These are phyloP conservation scores for Atta cephalotes DNA, from an alignment of 1,140 invertebrate species.

Conservation along the genomic window DNA sequence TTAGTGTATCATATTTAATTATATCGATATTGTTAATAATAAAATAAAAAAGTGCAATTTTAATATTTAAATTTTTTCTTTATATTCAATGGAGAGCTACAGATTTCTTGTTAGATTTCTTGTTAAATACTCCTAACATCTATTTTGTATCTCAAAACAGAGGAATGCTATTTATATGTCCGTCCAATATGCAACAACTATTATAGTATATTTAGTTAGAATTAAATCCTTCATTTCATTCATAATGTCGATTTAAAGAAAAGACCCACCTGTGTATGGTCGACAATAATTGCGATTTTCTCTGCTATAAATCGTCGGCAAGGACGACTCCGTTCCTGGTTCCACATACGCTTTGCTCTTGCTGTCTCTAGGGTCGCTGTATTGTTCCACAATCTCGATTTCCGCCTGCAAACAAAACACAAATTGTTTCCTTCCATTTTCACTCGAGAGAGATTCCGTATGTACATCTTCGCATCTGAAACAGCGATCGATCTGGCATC, in stretches of 20 bases:
- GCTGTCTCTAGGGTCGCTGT: slow-evolving; percentile 87
- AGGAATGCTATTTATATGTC: background rate
- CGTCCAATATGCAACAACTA: background rate
- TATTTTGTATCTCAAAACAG: background rate
- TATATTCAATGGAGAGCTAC: background rate
- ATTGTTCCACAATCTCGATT: slow-evolving; percentile 86
- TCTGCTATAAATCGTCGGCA: slow-evolving; percentile 86
- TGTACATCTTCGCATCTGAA: background rate
- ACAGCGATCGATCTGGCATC: slow-evolving; percentile 10
- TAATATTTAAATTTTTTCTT: background rate
- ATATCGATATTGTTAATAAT: background rate
- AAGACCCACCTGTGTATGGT: slow-evolving; percentile 87
- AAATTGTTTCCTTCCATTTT: slow-evolving; percentile 61
- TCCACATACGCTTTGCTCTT: slow-evolving; percentile 84
- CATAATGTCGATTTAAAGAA: background rate
- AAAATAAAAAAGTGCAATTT: background rate
- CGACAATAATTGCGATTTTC: slow-evolving; percentile 88
- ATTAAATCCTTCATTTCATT: slow-evolving; percentile 16
- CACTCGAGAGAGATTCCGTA: background rate
- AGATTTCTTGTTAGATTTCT: too few relatives aligned
- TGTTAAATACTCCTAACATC: background rate
- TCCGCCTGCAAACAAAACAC: slow-evolving; percentile 80
- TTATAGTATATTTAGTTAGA: background rate
- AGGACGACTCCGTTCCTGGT: slow-evolving; percentile 81
- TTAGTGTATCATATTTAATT: background rate